A percentile compares a stretch with the other conserved stretches of the same genome.
These are phyloP conservation scores for Ophion slaviceki DNA, from an alignment of 2,888 invertebrate genomes.

Conservation along the genomic window DNA sequence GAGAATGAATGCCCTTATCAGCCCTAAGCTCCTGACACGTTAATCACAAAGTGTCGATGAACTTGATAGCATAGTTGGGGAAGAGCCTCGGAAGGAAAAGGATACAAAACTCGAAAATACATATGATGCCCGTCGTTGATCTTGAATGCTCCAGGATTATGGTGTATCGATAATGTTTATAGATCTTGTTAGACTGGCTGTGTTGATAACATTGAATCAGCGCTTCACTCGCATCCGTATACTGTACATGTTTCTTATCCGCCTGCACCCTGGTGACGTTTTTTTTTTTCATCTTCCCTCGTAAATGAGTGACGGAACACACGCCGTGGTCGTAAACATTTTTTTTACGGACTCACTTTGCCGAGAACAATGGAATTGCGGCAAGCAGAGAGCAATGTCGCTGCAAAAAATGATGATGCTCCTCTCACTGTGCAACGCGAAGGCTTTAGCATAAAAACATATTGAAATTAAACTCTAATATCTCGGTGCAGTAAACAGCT, in stretches of 20 bases:
- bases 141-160: conserved; percentile 25
- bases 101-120: conserved; percentile 11
- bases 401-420: background rate
- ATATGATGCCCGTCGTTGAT: conserved; percentile 49
- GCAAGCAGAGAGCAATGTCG: background rate
- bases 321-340: conserved; percentile 33
- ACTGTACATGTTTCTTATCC: conserved; percentile 4
- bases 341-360: conserved; percentile 44
- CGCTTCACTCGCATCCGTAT: conserved; percentile 20
- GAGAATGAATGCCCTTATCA: conserved; percentile 2
- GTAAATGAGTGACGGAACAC: conserved; percentile 43
- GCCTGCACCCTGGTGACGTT: background rate
- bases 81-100: background rate
- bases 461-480: conserved; percentile 9
- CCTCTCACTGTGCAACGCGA: background rate
- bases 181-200: conserved; percentile 45
- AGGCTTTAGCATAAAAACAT: background rate
- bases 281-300: conserved; percentile 38
- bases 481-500: background rate
- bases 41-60: background rate
- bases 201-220: conserved; percentile 55
- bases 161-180: conserved; percentile 11
- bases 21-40: background rate
- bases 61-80: conserved; percentile 31
- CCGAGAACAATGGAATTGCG: conserved; percentile 34